Evolutionary conservation across 2,888 invertebrate species (phyloP), one percentile per base, ranked within the genome.

Genomic region (Tetheella fluctuosa): DNA sequence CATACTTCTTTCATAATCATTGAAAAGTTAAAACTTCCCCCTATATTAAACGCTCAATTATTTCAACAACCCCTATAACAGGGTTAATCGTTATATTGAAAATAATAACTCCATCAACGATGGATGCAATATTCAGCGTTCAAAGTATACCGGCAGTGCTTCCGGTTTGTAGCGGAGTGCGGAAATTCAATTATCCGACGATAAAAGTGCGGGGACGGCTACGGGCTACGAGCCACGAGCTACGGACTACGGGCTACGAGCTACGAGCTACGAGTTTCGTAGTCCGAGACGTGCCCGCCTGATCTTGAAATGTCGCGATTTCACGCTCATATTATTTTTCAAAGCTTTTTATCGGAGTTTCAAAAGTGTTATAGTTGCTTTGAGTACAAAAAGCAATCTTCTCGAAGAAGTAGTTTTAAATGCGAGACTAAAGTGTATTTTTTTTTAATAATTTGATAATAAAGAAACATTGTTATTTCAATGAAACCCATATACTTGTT

Each of bases 161-260:
- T 91, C 90, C 90, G 88, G 91, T 89, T 89, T 89, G 89, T 84
- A 85, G 85, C 84, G 79, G 83, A 80, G 83, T 77, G 83, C 86
- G 91, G 91, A 91, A 89, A 91, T 91, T 90, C 90, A 91, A 92
- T 92, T 91, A 91, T 83, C 79, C 77, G 74, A 76, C 88, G 83
- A 89, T 89, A 90, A 91, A 91, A 90, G 87, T 90, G 77, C 76
- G 83, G 78, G 71, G 73, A 59, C 63, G 62, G 63, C 63, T 58
- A 61, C 63, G 73, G 69, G 77, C 71, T 71, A 74, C 71, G 73
- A 60, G 59, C 64, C 68, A 59, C 61, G 57, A 60, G 59, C 64
- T 70, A 59, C 61, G 57, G 64, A 54, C 64, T 68, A 61, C 62
- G 63, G 55, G 69, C 70, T 65, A 65, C 64, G 65, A 54, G 48